Base-by-base conservation (phyloP, 2,113 vertebrate species). In the Thermophis baileyi region DNA sequence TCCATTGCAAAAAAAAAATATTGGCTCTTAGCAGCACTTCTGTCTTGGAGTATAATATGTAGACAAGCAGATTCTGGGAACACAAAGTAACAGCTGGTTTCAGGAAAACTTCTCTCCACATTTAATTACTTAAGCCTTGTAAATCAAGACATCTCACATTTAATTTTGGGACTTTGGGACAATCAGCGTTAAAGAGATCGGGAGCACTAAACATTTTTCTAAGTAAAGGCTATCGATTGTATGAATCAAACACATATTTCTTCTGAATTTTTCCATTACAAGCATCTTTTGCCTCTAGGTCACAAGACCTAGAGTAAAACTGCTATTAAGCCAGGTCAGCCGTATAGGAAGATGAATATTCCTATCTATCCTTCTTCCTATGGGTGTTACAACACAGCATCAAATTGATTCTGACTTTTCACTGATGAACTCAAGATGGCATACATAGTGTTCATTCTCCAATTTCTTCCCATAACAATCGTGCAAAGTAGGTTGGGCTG, bases 141-240 rank as follows among this genome's bases (percentile, higher is more conserved):
- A 90, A 90, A 30, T 85, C 85, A 94, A 91, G 6, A 30, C 55
- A 47, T 94, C 92, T 92, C 93, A 93, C 49, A 88, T 12, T 49
- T 89, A 88, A 54, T 89, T 93, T 53, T 96, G 57, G 53, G 96
- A 0, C 16, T 55, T 91, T 87, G 87, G 93, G 94, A 92, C 90
- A 93, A 87, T 91, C 49, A 91, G 91, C 54, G 93, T 93, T 90
- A 94, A 94, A 94, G 44, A 89, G 89, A 93, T 94, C 60, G 91
- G 27, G 27, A 11, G 20, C 9, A n/a, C 40, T 35, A 94, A 95
- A 93, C n/a, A 57, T 49, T 93, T 85, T 46, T 94, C 49, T 44
- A 86, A 81, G 69, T 40, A 81, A 81, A 40, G 69, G 35, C 35
- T 40, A 81, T 20, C 3, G 35, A 22, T 81, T 81, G 16, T 40